phyloP scores from a whole-genome alignment of 1,140 invertebrate genomes.

The Panulirus ornatus region DNA sequence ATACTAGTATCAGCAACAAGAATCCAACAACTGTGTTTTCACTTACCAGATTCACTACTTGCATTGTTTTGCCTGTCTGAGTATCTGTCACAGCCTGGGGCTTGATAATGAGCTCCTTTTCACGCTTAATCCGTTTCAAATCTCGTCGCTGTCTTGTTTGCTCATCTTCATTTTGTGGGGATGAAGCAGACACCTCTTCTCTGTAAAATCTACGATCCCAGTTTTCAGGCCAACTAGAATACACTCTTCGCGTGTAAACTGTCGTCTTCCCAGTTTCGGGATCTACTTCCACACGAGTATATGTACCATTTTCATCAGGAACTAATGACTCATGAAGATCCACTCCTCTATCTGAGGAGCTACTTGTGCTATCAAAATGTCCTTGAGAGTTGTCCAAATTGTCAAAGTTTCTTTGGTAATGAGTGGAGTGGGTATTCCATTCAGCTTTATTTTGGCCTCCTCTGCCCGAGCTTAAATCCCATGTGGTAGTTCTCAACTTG shows the following conservation, averaged over 20 bases:
- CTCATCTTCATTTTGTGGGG: conserved; percentile 24
- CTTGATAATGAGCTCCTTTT: conserved; percentile 86
- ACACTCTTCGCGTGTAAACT: conserved; percentile 43
- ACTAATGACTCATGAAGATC: conserved; percentile 17
- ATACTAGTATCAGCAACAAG: too few species aligned
- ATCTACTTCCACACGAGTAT: conserved; percentile 55
- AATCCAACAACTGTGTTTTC: neutral
- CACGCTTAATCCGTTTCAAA: conserved; percentile 81
- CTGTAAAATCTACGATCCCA: conserved; percentile 27
- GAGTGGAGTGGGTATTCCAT: neutral
- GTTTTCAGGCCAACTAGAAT: conserved; percentile 17
- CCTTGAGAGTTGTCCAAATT: conserved; percentile 1
- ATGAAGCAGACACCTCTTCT: neutral
- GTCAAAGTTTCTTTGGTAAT: neutral
- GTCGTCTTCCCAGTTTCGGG: conserved; percentile 50
- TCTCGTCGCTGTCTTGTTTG: conserved; percentile 22
- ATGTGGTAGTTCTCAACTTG: conserved; percentile 32
- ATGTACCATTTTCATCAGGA: conserved; percentile 43
- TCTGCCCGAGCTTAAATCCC: conserved; percentile 19
- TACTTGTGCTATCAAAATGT: neutral
- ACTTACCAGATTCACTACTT: conserved; percentile 88
- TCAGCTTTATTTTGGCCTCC: neutral
- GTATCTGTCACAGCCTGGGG: conserved; percentile 84
- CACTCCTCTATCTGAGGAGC: neutral
- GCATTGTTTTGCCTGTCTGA: conserved; percentile 84